These are phyloP conservation scores for Megastigmus dorsalis DNA, from an alignment of 2,888 invertebrate genomes.

Conservation along the genomic window DNA sequence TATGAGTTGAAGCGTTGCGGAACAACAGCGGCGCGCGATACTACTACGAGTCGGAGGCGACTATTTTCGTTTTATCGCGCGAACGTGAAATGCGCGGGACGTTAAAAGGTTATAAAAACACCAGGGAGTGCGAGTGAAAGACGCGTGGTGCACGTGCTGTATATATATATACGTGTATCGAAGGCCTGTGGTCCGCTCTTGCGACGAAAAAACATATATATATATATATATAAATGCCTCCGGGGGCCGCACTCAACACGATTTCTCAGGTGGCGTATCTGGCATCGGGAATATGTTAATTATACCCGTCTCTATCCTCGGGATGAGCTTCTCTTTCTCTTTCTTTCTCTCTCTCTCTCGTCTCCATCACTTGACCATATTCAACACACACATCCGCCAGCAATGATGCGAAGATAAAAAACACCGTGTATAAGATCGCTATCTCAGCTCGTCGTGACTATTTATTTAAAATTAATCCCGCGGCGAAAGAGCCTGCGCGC, in stretches of 20 bases:
- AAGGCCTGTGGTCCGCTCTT: background rate
- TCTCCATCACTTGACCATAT: background rate
- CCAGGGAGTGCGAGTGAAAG: no score
- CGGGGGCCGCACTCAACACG: constrained; percentile 43
- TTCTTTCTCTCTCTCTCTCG: background rate
- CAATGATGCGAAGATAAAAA: background rate
- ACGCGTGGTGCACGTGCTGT: no score
- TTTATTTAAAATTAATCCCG: constrained; percentile 38
- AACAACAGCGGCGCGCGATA: background rate
- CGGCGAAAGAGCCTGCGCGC: background rate
- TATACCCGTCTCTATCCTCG: constrained; percentile 53
- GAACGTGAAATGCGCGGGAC: constrained; percentile 18
- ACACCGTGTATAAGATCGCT: constrained; percentile 1
- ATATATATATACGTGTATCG: background rate
- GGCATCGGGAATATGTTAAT: constrained; percentile 61
- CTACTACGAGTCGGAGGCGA: background rate
- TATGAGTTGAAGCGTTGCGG: no score
- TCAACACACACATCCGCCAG: no score
- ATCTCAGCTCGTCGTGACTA: constrained; percentile 13
- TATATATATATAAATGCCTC: constrained; percentile 17
- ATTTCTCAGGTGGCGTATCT: constrained; percentile 56
- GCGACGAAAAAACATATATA: background rate
- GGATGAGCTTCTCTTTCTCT: constrained; percentile 15
- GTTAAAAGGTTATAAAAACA: constrained; percentile 44
- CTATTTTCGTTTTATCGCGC: constrained; percentile 43